Conservation (phyloP, 2,113 vertebrate genomes). For the Synodontis membranacea region DNA sequence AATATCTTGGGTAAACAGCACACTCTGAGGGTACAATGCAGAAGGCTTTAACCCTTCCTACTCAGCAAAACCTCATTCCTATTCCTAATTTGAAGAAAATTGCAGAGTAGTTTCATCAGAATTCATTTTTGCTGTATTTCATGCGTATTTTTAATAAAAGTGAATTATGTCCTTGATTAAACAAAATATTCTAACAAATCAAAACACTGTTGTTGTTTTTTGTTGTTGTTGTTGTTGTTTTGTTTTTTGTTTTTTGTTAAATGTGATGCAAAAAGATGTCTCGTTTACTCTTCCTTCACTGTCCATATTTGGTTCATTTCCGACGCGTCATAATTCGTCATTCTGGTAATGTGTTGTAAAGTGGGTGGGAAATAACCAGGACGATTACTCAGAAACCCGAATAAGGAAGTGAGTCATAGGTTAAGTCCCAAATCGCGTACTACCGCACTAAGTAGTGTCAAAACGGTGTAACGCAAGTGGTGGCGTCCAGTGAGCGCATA, state of each 20-base stretch:
- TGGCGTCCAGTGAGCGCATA: not conserved
- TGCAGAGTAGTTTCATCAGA: not conserved
- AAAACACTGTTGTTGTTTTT: not conserved
- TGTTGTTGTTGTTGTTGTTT: not conserved
- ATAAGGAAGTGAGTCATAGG: constrained; percentile 74
- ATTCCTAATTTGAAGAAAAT: not conserved
- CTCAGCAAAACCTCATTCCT: not conserved
- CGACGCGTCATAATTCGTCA: not conserved
- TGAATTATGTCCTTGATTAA: not conserved
- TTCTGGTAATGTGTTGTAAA: not conserved
- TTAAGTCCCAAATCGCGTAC: not conserved
- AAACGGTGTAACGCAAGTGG: not conserved
- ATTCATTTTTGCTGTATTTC: not conserved
- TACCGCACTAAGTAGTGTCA: not conserved
- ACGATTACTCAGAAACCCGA: constrained; percentile 41
- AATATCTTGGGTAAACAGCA: no score
- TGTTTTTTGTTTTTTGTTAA: not conserved
- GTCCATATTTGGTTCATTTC: constrained; percentile 66
- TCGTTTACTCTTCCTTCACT: constrained; percentile 17
- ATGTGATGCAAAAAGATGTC: not conserved
- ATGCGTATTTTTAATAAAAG: not conserved
- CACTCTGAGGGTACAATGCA: no score
- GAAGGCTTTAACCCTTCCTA: no score
- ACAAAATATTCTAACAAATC: not conserved
- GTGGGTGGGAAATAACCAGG: constrained; percentile 13